These are phyloP conservation scores for Zonotrichia leucophrys DNA, from an alignment of 2,113 vertebrate genomes.

Conservation along the genomic window DNA sequence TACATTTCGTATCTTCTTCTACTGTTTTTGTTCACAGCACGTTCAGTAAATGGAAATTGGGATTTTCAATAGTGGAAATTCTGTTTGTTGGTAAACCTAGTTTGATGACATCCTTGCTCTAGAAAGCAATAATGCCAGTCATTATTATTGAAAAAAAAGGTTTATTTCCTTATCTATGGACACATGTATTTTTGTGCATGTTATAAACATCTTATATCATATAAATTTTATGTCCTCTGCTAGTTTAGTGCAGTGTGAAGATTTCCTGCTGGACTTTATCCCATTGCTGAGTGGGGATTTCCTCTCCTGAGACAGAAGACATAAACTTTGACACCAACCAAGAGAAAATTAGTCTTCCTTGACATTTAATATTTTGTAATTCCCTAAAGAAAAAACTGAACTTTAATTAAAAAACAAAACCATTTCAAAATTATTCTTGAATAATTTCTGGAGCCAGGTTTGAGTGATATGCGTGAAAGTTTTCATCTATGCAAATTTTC, in stretches of 20 bases:
- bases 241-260: neutral
- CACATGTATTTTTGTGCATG: neutral
- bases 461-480: neutral
- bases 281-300: neutral
- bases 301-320: neutral
- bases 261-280: neutral
- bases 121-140: neutral
- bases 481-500: neutral
- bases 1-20: neutral
- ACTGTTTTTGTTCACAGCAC: neutral
- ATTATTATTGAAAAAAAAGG: neutral
- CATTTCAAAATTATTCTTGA: neutral
- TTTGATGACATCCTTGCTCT: neutral
- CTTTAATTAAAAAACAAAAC: neutral
- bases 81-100: neutral
- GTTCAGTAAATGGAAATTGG: neutral
- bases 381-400: neutral
- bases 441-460: neutral
- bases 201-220: neutral
- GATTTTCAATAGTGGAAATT: neutral
- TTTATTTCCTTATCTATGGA: fast-evolving
- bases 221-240: neutral
- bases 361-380: neutral
- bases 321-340: neutral
- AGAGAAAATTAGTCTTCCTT: neutral